Percentiles rank a stretch among this genome's conserved stretches.
These are phyloP conservation scores for Synergus japonicus DNA, from an alignment of 2,888 invertebrate genomes.

Conservation along the genomic window DNA sequence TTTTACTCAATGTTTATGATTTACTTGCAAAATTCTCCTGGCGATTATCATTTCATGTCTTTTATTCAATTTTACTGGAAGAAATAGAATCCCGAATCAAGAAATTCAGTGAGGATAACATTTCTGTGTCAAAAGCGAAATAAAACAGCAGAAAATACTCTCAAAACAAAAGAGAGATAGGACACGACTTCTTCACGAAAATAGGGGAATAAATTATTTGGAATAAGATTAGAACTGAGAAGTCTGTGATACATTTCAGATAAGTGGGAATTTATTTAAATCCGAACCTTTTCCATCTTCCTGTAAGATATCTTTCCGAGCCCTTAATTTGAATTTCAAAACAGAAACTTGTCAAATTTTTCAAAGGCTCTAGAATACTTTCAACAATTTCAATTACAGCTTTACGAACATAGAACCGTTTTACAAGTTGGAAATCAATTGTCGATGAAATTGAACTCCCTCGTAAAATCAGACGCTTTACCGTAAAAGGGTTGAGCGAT, in stretches of 20 bases:
- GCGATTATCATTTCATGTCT: not conserved
- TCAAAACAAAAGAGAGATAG: too few species aligned
- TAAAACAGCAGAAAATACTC: too few species aligned
- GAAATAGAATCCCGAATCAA: not conserved
- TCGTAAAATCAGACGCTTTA: not conserved
- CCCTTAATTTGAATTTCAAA: not conserved
- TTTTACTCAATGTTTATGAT: not conserved
- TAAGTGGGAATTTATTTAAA: not conserved
- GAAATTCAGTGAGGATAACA: too few species aligned
- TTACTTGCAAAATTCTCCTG: conserved; percentile 6
- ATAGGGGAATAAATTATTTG: too few species aligned
- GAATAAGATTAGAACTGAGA: too few species aligned
- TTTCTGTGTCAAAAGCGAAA: too few species aligned
- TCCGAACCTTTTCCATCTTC: not conserved
- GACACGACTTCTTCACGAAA: too few species aligned
- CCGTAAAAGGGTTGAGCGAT: conserved; percentile 28
- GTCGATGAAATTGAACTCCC: not conserved
- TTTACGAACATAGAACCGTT: not conserved
- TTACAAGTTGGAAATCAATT: not conserved
- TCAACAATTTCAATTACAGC: not conserved
- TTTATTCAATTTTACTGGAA: not conserved
- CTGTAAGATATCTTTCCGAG: not conserved
- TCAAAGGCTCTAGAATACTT: not conserved
- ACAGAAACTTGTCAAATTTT: too few species aligned
- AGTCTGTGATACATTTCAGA: not conserved